phyloP scores from a whole-genome alignment of 37 sponge, comb jelly and placozoan species.

The Cliona cf. orientalis region DNA sequence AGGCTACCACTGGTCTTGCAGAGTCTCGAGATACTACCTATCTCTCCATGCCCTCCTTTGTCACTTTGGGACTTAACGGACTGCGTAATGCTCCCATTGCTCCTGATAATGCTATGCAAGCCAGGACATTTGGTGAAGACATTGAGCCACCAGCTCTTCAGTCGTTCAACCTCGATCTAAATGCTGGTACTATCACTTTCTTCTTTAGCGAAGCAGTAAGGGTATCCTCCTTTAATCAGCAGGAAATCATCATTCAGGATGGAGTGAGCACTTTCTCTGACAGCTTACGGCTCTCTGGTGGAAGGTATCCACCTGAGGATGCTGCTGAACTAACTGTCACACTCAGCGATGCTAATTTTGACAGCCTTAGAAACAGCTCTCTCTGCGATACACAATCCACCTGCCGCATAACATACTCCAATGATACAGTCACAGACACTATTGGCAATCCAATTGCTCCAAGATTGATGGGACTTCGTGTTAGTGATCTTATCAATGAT shows the following conservation, averaged over 20 bases:
- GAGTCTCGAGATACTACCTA: constrained; percentile 67
- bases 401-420: constrained; percentile 68
- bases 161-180: constrained; percentile 74
- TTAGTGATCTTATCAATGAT: constrained; percentile 61
- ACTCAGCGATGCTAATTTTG: constrained; percentile 50
- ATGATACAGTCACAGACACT: constrained; percentile 48
- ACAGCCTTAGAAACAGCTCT: constrained; percentile 44
- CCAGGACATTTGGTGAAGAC: constrained; percentile 56
- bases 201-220: constrained; percentile 72
- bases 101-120: constrained; percentile 47
- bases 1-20: constrained; percentile 52
- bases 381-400: constrained; percentile 33
- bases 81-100: constrained; percentile 41
- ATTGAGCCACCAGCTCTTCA: constrained; percentile 50
- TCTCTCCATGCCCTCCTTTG: constrained; percentile 64
- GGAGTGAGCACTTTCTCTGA: not conserved
- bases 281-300: constrained; percentile 36
- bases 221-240: constrained; percentile 38
- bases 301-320: constrained; percentile 25
- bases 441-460: constrained; percentile 28
- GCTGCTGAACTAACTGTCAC: constrained; percentile 35
- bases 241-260: constrained; percentile 60
- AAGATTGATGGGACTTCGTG: constrained; percentile 26
- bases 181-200: constrained; percentile 67
- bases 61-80: constrained; percentile 65